Conservation (phyloP, 2,888 invertebrate species). For the Nymphalis c-album region DNA sequence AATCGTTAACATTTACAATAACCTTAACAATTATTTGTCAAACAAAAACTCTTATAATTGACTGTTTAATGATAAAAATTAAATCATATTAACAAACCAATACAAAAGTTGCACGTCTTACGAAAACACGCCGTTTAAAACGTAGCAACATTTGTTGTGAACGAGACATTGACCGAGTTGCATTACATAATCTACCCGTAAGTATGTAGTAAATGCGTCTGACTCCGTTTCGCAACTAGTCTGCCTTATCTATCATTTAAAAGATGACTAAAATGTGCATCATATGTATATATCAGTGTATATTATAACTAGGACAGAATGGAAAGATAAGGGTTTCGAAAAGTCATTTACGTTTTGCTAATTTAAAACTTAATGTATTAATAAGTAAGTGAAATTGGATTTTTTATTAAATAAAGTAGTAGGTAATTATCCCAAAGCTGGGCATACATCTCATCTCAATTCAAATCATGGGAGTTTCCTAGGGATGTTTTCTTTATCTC, state of each 20-base stretch:
- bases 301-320: not conserved
- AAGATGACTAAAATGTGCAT: slow-evolving; percentile 7
- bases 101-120: slow-evolving; percentile 15
- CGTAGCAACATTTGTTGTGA: slow-evolving; percentile 27
- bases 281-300: not conserved
- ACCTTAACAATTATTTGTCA: too few species aligned
- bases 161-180: slow-evolving; percentile 46
- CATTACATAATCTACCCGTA: slow-evolving; percentile 41
- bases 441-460: too few species aligned
- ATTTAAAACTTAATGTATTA: too few species aligned
- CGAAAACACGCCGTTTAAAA: slow-evolving; percentile 35
- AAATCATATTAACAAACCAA: slow-evolving; percentile 2
- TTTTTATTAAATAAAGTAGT: too few species aligned
- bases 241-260: slow-evolving; percentile 18
- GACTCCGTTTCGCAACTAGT: slow-evolving; percentile 25
- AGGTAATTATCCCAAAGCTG: too few species aligned
- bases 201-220: slow-evolving; percentile 19
- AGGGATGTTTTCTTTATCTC: too few species aligned
- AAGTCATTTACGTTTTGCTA: too few species aligned
- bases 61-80: not conserved
- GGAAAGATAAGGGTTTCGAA: too few species aligned
- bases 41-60: too few species aligned
- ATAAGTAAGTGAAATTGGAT: too few species aligned
- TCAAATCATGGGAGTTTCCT: too few species aligned
- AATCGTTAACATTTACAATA: too few species aligned